Base-by-base conservation (phyloP, 92 coral and sea anemone genomes). In the Actinernus sp. region DNA sequence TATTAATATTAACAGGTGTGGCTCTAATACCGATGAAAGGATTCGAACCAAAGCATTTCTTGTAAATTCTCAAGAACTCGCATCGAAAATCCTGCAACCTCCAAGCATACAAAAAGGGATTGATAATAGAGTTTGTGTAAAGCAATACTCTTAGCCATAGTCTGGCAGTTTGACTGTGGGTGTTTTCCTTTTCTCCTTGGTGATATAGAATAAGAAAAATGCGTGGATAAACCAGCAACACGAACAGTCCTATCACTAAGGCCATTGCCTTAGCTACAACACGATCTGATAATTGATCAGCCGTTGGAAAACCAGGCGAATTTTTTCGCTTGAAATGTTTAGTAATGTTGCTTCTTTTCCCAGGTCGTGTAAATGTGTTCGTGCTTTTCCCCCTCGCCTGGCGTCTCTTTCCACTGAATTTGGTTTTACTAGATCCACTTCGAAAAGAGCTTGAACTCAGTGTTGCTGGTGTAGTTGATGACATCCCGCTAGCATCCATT, bases 221-320 rank as follows among this genome's bases (percentile, higher is more conserved):
- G 4, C 77, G 77, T 0, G 77, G 77, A 55, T 41, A 70, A 20
- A 70, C 77, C 6, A 70, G n/a, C 13, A 57, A 19, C 77, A 57
- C 48, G 53, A 70, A 70, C 3, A 31, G 49, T 23, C 67, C 66
- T 26, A 70, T 70, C 28, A 70, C 77, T 10, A 70, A 66, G 2
- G 77, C 77, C 6, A 70, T 36, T 26, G 65, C 44, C 24, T 13
- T 31, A 26, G 77, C 31, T 25, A 70, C 61, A 19, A 55, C 33
- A 24, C 66, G 37, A 46, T 70, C 77, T 24, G 52, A 45, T 18
- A 45, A 18, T 23, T 45, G 52, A 4, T 45, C 52, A 12, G 8
- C 52, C 4, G 52, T 6, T 12, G 52, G 52, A 23, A 45, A 23
- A 12, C 52, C 52, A 4, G 52, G 52, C 18, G 52, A 45, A 4